Evolutionary conservation across 2,888 invertebrate genomes (phyloP).

Genomic region (Andrena bucephala): DNA sequence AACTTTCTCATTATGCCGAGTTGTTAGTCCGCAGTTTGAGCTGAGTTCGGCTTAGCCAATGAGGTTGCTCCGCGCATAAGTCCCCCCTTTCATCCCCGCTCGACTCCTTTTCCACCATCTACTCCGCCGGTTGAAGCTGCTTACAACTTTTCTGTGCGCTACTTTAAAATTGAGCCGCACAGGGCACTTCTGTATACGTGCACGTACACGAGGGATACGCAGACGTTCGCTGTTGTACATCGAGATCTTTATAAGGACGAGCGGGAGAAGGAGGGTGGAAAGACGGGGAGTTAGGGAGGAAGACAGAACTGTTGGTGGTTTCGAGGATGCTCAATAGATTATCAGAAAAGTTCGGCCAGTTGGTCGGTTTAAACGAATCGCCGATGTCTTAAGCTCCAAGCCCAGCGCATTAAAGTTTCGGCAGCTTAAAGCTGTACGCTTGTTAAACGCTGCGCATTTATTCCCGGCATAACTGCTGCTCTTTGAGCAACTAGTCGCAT

Average conservation of each 20-base stretch:
- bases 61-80: constrained; percentile 59
- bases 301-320: neutral
- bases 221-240: neutral
- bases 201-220: neutral
- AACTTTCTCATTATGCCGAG: constrained; percentile 76
- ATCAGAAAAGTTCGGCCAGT: constrained; percentile 68
- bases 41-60: constrained; percentile 73
- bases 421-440: constrained; percentile 56
- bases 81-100: constrained; percentile 20
- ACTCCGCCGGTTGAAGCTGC: constrained; percentile 67
- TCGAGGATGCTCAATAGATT: constrained; percentile 56
- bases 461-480: constrained; percentile 41
- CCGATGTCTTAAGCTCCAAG: constrained; percentile 55
- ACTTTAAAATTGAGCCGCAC: constrained; percentile 68
- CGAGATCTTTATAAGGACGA: constrained; percentile 19
- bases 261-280: neutral
- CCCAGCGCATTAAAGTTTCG: constrained; percentile 47
- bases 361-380: constrained; percentile 60
- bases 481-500: constrained; percentile 22
- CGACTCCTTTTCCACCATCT: constrained; percentile 60
- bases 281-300: neutral
- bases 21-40: constrained; percentile 73
- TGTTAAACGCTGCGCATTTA: constrained; percentile 54
- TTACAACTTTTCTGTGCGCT: constrained; percentile 73
- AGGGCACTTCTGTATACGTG: constrained; percentile 4